Conservation (phyloP, 1,140 invertebrate genomes). For the Drosophila gunungcola region DNA sequence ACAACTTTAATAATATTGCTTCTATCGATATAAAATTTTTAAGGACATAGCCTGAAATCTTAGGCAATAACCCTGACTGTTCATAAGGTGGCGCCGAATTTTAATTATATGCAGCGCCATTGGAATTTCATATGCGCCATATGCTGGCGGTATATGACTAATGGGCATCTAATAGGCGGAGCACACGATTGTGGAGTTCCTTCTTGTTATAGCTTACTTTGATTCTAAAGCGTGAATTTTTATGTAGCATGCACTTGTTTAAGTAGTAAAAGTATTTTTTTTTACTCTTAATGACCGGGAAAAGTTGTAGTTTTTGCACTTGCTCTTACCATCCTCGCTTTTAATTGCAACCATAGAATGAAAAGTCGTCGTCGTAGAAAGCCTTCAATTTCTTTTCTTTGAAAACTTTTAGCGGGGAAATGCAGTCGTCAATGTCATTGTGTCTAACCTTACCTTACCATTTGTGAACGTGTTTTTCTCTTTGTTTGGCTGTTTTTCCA, state of each 20-base stretch:
- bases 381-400: constrained; percentile 70
- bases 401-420: constrained; percentile 58
- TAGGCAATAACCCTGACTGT: no score
- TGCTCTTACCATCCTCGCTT: constrained; percentile 37
- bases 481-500: constrained; percentile 35
- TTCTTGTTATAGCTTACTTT: neutral
- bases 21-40: no score
- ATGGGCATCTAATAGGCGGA: neutral
- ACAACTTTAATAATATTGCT: no score
- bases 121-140: neutral
- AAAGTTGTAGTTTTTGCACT: constrained; percentile 48
- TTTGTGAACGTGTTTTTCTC: constrained; percentile 36
- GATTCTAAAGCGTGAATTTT: constrained; percentile 6
- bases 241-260: neutral
- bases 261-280: constrained; percentile 63
- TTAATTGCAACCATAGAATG: constrained; percentile 57
- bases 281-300: constrained; percentile 70
- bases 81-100: no score
- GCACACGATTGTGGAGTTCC: neutral
- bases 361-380: constrained; percentile 53
- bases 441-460: constrained; percentile 39
- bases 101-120: no score
- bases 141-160: neutral
- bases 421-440: constrained; percentile 66
- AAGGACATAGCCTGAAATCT: no score